Evolutionary conservation across 2,113 vertebrate species (phyloP).

Genomic region (Menidia beryllina): DNA sequence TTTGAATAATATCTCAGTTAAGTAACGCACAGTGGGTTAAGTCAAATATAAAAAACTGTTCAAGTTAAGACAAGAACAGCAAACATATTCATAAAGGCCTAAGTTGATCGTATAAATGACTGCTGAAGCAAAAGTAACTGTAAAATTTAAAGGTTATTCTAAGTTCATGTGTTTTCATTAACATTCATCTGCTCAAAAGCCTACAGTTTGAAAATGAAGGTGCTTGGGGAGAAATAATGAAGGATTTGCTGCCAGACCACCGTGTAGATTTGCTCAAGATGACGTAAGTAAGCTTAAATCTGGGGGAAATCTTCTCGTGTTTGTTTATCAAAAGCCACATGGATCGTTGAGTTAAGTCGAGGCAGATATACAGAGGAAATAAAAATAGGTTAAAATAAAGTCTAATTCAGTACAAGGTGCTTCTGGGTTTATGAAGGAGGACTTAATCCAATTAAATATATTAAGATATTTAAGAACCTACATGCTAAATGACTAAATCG

Average conservation of each 20-base stretch:
- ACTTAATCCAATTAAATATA: slow-evolving; percentile 67
- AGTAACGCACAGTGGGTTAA: neutral
- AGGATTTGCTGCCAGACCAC: slow-evolving; percentile 48
- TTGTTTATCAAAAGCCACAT: slow-evolving; percentile 48
- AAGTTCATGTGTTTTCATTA: slow-evolving; percentile 26
- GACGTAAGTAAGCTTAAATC: slow-evolving; percentile 58
- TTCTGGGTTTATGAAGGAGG: slow-evolving; percentile 55
- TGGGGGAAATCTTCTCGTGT: slow-evolving; percentile 47
- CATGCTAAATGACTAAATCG: slow-evolving; percentile 48
- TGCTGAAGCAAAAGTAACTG: slow-evolving; percentile 3
- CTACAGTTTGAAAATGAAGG: slow-evolving; percentile 45
- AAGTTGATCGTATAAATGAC: neutral
- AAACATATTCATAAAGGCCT: neutral
- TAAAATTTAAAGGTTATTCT: slow-evolving; percentile 21
- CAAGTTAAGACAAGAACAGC: neutral
- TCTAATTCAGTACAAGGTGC: slow-evolving; percentile 58
- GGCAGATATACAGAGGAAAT: slow-evolving; percentile 21
- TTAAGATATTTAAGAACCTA: slow-evolving; percentile 53
- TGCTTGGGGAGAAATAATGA: slow-evolving; percentile 41
- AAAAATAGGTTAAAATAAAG: slow-evolving; percentile 61
- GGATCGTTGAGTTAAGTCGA: slow-evolving; percentile 50
- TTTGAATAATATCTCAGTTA: neutral
- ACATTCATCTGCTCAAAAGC: neutral
- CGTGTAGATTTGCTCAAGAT: slow-evolving; percentile 45
- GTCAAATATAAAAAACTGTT: neutral